These are phyloP conservation scores for Clarias batrachus DNA, from an alignment of 2,113 vertebrate genomes.

Conservation along the genomic window DNA sequence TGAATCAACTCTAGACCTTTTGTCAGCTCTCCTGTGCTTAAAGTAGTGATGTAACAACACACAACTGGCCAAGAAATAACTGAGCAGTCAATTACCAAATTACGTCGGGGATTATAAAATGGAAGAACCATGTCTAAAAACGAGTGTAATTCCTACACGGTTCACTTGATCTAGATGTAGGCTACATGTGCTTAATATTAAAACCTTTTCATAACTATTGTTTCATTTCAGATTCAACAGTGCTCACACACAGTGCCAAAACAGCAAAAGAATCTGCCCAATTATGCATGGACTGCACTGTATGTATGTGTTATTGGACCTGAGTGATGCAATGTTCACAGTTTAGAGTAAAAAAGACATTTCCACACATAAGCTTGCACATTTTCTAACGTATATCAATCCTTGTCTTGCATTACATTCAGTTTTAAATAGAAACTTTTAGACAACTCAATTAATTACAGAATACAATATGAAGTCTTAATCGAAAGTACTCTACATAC, in stretches of 20 bases:
- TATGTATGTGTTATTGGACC: not conserved
- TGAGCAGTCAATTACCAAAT: slow-evolving; percentile 4
- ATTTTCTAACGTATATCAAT: not conserved
- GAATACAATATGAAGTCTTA: not conserved
- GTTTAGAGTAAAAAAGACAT: not conserved
- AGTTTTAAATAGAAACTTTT: not conserved
- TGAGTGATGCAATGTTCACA: slow-evolving; percentile 1
- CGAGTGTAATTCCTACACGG: not conserved
- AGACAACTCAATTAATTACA: not conserved
- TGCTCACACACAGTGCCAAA: not conserved
- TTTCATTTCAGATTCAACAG: not conserved
- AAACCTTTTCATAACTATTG: slow-evolving; percentile 12
- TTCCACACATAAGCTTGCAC: not conserved
- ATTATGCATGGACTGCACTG: not conserved
- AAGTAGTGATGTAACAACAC: slow-evolving; percentile 11
- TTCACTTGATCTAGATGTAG: slow-evolving; percentile 13
- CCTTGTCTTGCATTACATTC: not conserved
- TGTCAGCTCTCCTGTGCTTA: not conserved
- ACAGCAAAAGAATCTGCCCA: not conserved
- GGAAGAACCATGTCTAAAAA: slow-evolving; percentile 2
- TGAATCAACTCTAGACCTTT: slow-evolving; percentile 6
- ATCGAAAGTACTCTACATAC: too few species aligned
- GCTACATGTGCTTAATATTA: slow-evolving; percentile 12
- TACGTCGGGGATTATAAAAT: slow-evolving; percentile 23
- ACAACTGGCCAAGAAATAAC: slow-evolving; percentile 12